These are phyloP conservation scores for Drosophila cardini DNA, from an alignment of 1,140 invertebrate genomes.

Conservation along the genomic window DNA sequence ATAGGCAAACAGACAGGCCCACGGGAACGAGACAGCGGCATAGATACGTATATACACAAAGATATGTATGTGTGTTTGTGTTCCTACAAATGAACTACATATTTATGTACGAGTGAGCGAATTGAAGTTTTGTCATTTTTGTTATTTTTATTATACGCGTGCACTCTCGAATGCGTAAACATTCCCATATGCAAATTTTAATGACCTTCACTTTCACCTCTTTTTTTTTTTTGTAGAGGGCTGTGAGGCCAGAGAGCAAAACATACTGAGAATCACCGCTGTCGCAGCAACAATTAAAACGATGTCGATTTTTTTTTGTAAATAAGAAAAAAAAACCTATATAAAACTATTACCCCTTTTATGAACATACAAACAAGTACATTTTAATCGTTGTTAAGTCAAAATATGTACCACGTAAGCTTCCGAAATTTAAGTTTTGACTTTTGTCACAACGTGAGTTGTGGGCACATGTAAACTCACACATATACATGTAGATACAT, in stretches of 20 bases:
- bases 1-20: constrained; percentile 48
- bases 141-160: constrained; percentile 32
- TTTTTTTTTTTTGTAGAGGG: constrained; percentile 34
- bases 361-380: too few species aligned
- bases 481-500: background rate
- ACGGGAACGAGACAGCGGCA: constrained; percentile 35
- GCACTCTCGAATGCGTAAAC: constrained; percentile 55
- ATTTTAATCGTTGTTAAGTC: background rate
- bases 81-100: constrained; percentile 3
- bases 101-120: constrained; percentile 14
- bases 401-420: background rate
- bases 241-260: constrained; percentile 28
- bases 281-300: constrained; percentile 33
- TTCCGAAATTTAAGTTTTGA: constrained; percentile 26
- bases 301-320: background rate
- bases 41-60: constrained; percentile 8
- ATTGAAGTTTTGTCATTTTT: constrained; percentile 57
- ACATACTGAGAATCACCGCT: constrained; percentile 31
- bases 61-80: constrained; percentile 10
- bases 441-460: constrained; percentile 27
- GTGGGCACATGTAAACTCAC: constrained; percentile 19
- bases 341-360: background rate
- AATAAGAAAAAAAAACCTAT: background rate
- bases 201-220: constrained; percentile 82
- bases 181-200: constrained; percentile 80